A percentile compares a stretch with the other conserved stretches of the same genome.
Conservation (phyloP, 2,113 vertebrate species). For the Ovis canadensis region DNA sequence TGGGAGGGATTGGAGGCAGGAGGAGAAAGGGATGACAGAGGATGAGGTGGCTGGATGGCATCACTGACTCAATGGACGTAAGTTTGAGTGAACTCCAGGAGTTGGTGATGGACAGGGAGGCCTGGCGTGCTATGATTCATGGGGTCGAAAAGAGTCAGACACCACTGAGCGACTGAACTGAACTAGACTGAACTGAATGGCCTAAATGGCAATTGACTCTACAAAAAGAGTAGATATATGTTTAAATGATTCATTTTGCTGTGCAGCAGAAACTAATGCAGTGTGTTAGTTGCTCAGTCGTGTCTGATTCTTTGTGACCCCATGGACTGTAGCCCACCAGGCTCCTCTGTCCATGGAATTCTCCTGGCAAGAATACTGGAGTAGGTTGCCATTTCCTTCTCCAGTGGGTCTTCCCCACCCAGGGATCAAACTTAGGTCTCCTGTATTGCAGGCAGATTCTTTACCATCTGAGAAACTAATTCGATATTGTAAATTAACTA, state of each 20-base stretch:
- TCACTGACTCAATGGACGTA: fast-evolving
- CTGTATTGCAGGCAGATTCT: background rate
- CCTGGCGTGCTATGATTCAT: fast-evolving
- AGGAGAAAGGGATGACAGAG: too few species aligned
- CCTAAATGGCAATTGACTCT: background rate
- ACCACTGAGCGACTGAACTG: too few species aligned
- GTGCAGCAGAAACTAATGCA: background rate
- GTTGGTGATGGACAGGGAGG: too few species aligned
- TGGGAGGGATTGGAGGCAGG: too few species aligned
- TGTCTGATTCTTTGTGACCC: background rate
- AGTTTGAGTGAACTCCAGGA: too few species aligned
- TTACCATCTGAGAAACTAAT: background rate
- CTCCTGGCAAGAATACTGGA: background rate
- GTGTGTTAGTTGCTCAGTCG: background rate
- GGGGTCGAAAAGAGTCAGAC: too few species aligned
- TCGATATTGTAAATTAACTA: background rate
- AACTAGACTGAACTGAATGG: background rate
- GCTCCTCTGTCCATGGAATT: background rate
- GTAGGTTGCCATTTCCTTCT: background rate
- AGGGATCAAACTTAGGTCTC: background rate
- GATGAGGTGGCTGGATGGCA: too few species aligned
- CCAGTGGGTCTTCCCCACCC: background rate
- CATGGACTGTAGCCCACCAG: background rate
- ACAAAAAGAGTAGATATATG: background rate
- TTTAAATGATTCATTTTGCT: background rate